Evolutionary conservation across 2,797 vertebrate genomes (phyloP).

Genomic region (Oryzias dopingdopingensis): DNA sequence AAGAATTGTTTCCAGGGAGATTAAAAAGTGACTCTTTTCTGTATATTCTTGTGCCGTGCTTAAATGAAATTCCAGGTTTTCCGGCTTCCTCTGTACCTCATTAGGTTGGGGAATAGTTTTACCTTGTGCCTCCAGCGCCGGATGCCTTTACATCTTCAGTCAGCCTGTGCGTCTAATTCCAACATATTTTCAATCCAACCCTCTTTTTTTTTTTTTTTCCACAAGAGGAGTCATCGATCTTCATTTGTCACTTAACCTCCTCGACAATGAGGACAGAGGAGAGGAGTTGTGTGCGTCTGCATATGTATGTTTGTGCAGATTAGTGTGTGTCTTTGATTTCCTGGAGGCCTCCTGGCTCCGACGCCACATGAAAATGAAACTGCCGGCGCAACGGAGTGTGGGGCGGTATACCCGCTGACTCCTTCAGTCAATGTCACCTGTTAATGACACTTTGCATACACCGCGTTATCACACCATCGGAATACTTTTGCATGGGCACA

Average conservation of each 20-base stretch:
- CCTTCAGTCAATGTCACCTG: conserved; percentile 81
- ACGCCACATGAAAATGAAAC: conserved; percentile 78
- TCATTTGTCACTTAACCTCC: conserved; percentile 81
- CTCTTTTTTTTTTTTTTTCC: conserved; percentile 67
- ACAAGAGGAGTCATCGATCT: conserved; percentile 81
- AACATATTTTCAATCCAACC: conserved; percentile 73
- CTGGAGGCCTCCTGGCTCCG: conserved; percentile 68
- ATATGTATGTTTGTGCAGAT: conserved; percentile 44
- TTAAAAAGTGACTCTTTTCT: conserved; percentile 41
- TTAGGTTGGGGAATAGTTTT: conserved; percentile 70
- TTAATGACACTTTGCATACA: conserved; percentile 75
- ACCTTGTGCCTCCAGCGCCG: conserved; percentile 49
- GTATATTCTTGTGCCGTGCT: conserved; percentile 47
- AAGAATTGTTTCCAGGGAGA: conserved; percentile 1
- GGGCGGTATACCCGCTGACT: conserved; percentile 72
- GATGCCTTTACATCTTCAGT: conserved; percentile 64
- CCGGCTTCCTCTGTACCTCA: conserved; percentile 73
- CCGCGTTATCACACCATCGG: conserved; percentile 58
- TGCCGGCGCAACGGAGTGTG: conserved; percentile 68
- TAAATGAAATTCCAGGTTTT: conserved; percentile 71
- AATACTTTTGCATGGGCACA: conserved; percentile 23
- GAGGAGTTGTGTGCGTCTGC: conserved; percentile 45
- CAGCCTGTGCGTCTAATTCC: conserved; percentile 61
- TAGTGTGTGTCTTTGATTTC: conserved; percentile 75
- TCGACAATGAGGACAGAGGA: conserved; percentile 67